These are phyloP conservation scores for Galbula dea DNA, from an alignment of 2,113 vertebrate genomes.

Conservation along the genomic window DNA sequence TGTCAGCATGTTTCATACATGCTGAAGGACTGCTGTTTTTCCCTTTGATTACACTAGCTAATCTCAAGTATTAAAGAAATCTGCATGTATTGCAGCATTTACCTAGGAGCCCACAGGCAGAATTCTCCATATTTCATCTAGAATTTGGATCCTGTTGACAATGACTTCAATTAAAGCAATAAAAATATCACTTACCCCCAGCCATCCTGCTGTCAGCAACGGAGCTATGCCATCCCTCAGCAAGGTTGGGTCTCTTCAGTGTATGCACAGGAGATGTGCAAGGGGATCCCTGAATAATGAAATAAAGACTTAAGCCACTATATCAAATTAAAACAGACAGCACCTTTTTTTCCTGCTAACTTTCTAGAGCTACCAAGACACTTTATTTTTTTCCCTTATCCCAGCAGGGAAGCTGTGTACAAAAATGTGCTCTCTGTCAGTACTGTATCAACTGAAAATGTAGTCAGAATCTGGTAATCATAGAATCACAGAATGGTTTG, in stretches of 20 bases:
- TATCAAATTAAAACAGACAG: background rate
- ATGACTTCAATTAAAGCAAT: background rate
- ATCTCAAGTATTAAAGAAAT: background rate
- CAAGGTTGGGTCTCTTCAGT: background rate
- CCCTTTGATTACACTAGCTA: background rate
- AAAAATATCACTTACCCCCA: background rate
- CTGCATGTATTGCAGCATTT: background rate
- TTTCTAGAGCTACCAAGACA: background rate
- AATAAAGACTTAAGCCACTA: background rate
- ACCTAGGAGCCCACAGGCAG: background rate
- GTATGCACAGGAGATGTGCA: background rate
- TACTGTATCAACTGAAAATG: background rate
- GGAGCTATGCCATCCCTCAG: background rate
- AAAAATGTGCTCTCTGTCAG: background rate
- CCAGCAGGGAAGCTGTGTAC: background rate
- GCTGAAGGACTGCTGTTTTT: background rate
- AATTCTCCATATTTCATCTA: background rate
- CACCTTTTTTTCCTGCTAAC: background rate
- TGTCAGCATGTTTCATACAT: rapidly evolving
- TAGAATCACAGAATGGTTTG: no score
- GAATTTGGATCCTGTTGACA: background rate
- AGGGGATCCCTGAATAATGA: background rate
- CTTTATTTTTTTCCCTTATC: background rate
- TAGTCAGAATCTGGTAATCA: background rate
- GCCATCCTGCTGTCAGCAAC: background rate